A percentile compares a stretch with the other conserved stretches of the same genome.
These are phyloP conservation scores for Crenuchus spilurus DNA, from an alignment of 2,797 vertebrate genomes.

Conservation along the genomic window DNA sequence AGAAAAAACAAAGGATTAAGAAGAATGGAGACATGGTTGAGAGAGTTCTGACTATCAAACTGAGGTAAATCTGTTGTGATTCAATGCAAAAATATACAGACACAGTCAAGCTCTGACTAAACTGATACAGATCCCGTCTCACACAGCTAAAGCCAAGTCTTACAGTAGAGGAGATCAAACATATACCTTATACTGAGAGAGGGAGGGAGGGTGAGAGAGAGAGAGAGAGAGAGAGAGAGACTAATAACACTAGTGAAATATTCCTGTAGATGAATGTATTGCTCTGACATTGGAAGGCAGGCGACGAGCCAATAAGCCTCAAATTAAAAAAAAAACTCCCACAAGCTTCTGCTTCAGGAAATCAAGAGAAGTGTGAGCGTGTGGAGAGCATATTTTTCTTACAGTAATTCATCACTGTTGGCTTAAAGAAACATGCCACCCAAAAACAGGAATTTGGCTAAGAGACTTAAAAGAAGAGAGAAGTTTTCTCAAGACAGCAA, in stretches of 20 bases:
- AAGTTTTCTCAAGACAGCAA: too few species aligned
- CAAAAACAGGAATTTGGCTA: not conserved
- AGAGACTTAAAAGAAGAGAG: too few species aligned
- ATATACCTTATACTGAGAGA: not conserved
- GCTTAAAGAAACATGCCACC: not conserved
- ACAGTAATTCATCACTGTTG: not conserved
- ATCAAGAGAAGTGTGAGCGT: not conserved
- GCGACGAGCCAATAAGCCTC: constrained; percentile 28
- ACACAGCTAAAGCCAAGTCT: too few species aligned
- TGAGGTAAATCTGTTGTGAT: too few species aligned
- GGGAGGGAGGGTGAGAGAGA: not conserved
- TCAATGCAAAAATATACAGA: too few species aligned
- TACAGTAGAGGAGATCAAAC: too few species aligned
- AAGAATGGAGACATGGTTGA: too few species aligned
- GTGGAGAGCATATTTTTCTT: not conserved
- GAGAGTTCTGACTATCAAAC: too few species aligned
- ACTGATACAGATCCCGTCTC: too few species aligned
- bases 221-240: constrained; percentile 9
- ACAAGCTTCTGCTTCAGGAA: constrained; percentile 43
- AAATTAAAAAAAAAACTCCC: constrained; percentile 42
- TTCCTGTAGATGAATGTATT: constrained; percentile 37
- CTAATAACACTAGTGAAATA: constrained; percentile 43
- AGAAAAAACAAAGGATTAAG: too few species aligned
- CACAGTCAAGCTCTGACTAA: too few species aligned
- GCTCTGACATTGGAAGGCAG: not conserved